Conservation (phyloP, 2,888 invertebrate genomes). For the Scaptomyza parva region DNA sequence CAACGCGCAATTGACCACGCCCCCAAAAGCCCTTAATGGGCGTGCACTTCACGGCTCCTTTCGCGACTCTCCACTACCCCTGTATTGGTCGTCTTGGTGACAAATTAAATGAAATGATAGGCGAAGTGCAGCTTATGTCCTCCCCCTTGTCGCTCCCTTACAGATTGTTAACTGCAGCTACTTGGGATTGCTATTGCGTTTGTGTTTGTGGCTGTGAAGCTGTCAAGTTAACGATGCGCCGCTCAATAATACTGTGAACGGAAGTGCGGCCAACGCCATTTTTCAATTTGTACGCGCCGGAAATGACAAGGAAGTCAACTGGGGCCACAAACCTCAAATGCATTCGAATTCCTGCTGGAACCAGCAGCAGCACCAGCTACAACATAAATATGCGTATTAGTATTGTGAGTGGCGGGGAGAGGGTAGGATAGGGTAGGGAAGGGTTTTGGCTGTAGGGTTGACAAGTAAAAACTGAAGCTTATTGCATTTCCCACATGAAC, state of each 20-base stretch:
- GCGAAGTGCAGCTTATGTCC: slow-evolving; percentile 33
- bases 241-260: slow-evolving; percentile 72
- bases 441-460: not conserved
- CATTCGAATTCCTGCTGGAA: slow-evolving; percentile 8
- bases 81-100: slow-evolving; percentile 45
- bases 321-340: slow-evolving; percentile 26
- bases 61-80: not conserved
- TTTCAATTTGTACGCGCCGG: slow-evolving; percentile 75
- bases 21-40: slow-evolving; percentile 35
- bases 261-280: slow-evolving; percentile 73
- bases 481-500: slow-evolving; percentile 66
- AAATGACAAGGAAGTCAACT: slow-evolving; percentile 60
- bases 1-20: slow-evolving; percentile 43
- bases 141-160: not conserved
- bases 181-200: slow-evolving; percentile 27
- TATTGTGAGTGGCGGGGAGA: too few relatives aligned
- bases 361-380: slow-evolving; percentile 6
- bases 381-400: not conserved
- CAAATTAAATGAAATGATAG: slow-evolving; percentile 70
- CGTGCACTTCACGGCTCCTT: slow-evolving; percentile 32
- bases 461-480: slow-evolving; percentile 29
- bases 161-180: slow-evolving; percentile 30
- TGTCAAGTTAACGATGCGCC: slow-evolving; percentile 66
- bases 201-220: slow-evolving; percentile 21
- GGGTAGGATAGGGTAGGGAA: not conserved